Conservation (phyloP, 2,113 vertebrate species). For the Orycteropus afer region DNA sequence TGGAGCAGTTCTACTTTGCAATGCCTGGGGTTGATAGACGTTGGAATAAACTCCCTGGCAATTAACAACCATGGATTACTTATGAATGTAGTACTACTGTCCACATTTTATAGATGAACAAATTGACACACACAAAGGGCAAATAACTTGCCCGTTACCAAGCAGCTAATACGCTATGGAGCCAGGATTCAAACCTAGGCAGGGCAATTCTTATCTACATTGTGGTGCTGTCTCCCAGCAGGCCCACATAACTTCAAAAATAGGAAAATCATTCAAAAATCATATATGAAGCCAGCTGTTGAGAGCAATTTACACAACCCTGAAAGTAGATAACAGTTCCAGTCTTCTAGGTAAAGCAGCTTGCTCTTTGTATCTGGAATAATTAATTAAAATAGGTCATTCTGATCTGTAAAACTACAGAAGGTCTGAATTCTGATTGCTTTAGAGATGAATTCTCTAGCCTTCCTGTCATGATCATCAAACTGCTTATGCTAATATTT, state of each 20-base stretch:
- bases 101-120: background rate
- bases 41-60: too few species aligned
- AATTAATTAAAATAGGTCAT: constrained; percentile 77
- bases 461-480: constrained; percentile 63
- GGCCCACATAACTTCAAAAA: background rate
- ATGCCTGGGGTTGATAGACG: too few species aligned
- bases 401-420: constrained; percentile 66
- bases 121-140: background rate
- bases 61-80: background rate
- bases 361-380: constrained; percentile 71
- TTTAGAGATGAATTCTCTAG: constrained; percentile 70
- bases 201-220: background rate
- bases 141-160: background rate
- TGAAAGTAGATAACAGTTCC: constrained; percentile 44
- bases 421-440: constrained; percentile 75
- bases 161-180: background rate
- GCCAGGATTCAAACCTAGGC: background rate
- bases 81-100: background rate
- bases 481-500: constrained; percentile 76
- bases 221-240: background rate
- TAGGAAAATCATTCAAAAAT: constrained; percentile 45
- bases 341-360: constrained; percentile 66
- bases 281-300: constrained; percentile 24
- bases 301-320: constrained; percentile 48
- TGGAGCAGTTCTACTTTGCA: too few species aligned